Evolutionary conservation across 1,140 invertebrate genomes (phyloP), one percentile per base, ranked within the genome.

Genomic region (Bilobella aurantiaca): DNA sequence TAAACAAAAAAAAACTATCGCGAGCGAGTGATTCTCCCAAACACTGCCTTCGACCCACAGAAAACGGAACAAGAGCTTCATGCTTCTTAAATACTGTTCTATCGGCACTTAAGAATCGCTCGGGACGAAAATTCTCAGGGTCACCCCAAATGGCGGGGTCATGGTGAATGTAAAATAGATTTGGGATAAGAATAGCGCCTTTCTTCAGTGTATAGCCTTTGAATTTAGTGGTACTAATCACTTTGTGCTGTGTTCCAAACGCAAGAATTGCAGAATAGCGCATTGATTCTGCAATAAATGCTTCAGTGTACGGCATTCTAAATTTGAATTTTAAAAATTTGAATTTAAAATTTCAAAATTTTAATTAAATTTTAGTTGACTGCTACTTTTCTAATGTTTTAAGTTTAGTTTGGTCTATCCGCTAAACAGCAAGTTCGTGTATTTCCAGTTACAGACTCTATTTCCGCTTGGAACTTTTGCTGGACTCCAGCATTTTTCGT

Each of bases 401-500:
- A 27, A 5, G 18, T 25, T 81, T 78, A 87, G 86, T 82, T 84
- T 5, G 82, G 75, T 67, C 86, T 82, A 75, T 91, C 89, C 49
- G 83, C 81, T 25, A 90, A 76, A 27, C 80, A 80, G 1, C 87
- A 87, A 34, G 82, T 74, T 69, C 87, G 77, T 28, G 86, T 81
- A 64, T 81, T 78, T 1, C 91, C 92, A 21, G 96, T 83, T 0
- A 93, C 86, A 57, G 82, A 76, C 70, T 94, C 90, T 21, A 96
- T 78, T 77, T 97, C 93, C 49, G 90, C 85, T 78, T 91, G 89
- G 0, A 96, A 86, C 14, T 84, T 83, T 25, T 79, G 80, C 75
- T 92, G 90, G 0, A 88, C 82, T 57, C 91, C 85, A 0, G 90
- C 90, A 76, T 96, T 83, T 70, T 89, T 84, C 5, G 93, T 76